Evolutionary conservation across 2,888 invertebrate species (phyloP).

Genomic region (Abrostola tripartita): DNA sequence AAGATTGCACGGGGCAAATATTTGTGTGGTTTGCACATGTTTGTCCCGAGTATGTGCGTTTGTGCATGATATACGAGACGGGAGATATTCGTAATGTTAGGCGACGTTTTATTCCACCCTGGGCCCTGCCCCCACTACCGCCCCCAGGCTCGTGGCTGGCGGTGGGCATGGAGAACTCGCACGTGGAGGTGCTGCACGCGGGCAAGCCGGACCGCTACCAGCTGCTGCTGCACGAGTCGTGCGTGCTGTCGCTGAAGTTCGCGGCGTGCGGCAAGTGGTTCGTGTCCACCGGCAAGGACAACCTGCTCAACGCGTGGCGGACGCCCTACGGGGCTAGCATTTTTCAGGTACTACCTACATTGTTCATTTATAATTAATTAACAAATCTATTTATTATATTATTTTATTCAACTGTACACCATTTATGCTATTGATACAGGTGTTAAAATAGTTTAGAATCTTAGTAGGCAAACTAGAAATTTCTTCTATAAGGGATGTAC

Average conservation of each 20-base stretch:
- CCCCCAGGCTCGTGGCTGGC: slow-evolving; percentile 96
- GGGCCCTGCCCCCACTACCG: too few relatives aligned
- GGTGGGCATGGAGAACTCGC: slow-evolving; percentile 99
- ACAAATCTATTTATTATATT: neutral
- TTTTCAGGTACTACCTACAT: slow-evolving; percentile 93
- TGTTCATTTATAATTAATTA: neutral
- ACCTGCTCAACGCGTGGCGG: slow-evolving; percentile 98
- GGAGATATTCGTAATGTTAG: neutral
- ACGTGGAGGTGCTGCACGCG: slow-evolving; percentile 97
- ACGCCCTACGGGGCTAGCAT: slow-evolving; percentile 99
- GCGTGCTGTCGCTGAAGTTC: slow-evolving; percentile 98
- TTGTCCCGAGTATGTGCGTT: too few relatives aligned
- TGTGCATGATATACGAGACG: too few relatives aligned
- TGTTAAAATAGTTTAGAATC: too few relatives aligned
- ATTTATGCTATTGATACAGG: too few relatives aligned
- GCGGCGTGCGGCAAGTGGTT: slow-evolving; percentile 99
- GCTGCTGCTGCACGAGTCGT: slow-evolving; percentile 98
- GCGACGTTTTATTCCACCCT: neutral
- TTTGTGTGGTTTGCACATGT: too few relatives aligned
- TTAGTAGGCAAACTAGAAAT: too few relatives aligned
- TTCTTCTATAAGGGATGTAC: too few relatives aligned
- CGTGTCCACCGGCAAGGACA: slow-evolving; percentile 99
- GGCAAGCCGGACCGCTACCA: slow-evolving; percentile 98
- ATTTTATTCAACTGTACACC: neutral
- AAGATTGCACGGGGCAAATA: too few relatives aligned